Evolutionary conservation across 2,888 invertebrate species (phyloP).

Genomic region (Microctonus aethiopoides): DNA sequence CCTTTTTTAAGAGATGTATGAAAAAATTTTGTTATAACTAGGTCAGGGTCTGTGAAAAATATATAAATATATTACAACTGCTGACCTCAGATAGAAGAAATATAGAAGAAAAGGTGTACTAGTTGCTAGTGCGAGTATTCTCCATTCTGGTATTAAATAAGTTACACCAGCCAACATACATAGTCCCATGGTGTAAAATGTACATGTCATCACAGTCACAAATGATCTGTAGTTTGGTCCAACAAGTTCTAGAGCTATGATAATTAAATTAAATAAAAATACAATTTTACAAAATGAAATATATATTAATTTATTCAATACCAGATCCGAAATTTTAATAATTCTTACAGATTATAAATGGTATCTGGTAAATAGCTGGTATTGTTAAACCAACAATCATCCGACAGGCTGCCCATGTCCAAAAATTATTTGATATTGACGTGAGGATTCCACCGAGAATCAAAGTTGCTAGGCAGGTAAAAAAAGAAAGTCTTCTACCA

Average conservation of each 20-base stretch:
- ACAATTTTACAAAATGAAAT: background rate
- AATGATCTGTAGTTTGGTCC: slow-evolving; percentile 92
- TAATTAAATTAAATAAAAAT: no score
- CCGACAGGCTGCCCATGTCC: slow-evolving; percentile 85
- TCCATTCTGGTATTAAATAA: slow-evolving; percentile 87
- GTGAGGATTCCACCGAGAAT: slow-evolving; percentile 84
- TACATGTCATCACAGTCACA: slow-evolving; percentile 91
- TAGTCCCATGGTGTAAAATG: slow-evolving; percentile 89
- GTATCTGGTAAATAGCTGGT: slow-evolving; percentile 93
- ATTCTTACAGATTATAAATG: slow-evolving; percentile 87
- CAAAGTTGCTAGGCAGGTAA: slow-evolving; percentile 84
- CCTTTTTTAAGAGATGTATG: slow-evolving; percentile 57
- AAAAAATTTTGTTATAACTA: no score
- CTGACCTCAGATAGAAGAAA: slow-evolving; percentile 82
- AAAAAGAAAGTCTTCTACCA: slow-evolving; percentile 87
- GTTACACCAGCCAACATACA: slow-evolving; percentile 87
- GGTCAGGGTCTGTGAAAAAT: no score
- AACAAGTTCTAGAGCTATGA: slow-evolving; percentile 88
- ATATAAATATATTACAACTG: slow-evolving; percentile 34
- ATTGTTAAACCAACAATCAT: slow-evolving; percentile 89
- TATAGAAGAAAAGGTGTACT: slow-evolving; percentile 88
- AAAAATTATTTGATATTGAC: slow-evolving; percentile 81
- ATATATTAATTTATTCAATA: slow-evolving; percentile 20
- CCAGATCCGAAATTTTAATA: background rate
- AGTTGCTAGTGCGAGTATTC: slow-evolving; percentile 81